A percentile compares a stretch with the other conserved stretches of the same genome.
phyloP scores from a whole-genome alignment of 2,113 vertebrate genomes.

The Euleptes europaea region DNA sequence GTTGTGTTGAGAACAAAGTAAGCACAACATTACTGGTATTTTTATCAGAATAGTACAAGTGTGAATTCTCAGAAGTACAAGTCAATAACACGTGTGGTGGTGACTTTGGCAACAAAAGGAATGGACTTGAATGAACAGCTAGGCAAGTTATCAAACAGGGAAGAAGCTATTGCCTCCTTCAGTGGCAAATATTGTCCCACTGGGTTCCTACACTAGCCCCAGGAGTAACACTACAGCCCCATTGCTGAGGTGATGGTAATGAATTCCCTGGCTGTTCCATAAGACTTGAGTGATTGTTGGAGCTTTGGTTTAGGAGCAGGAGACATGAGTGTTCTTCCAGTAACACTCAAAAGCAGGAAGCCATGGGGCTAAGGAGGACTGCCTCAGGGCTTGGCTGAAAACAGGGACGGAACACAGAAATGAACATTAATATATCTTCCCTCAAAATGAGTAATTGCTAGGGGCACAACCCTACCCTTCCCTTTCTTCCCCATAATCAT shows the following conservation, averaged over 20 bases:
- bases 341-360: background rate
- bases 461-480: background rate
- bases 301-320: background rate
- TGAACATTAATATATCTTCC: background rate
- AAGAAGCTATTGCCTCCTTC: background rate
- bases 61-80: background rate
- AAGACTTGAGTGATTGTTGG: too few relatives aligned
- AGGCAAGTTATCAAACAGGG: background rate
- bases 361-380: background rate
- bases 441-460: background rate
- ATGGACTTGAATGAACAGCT: background rate
- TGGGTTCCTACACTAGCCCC: background rate
- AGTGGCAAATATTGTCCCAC: background rate
- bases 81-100: background rate
- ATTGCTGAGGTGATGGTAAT: background rate
- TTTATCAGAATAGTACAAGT: background rate
- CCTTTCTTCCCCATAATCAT: background rate
- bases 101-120: background rate
- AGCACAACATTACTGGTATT: background rate
- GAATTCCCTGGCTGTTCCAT: background rate
- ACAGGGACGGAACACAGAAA: too few relatives aligned
- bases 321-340: background rate
- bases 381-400: background rate
- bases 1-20: background rate
- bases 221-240: background rate